A percentile compares a stretch with the other conserved stretches of the same genome.
Conservation (phyloP, 1,140 invertebrate genomes). For the Sitophilus oryzae region DNA sequence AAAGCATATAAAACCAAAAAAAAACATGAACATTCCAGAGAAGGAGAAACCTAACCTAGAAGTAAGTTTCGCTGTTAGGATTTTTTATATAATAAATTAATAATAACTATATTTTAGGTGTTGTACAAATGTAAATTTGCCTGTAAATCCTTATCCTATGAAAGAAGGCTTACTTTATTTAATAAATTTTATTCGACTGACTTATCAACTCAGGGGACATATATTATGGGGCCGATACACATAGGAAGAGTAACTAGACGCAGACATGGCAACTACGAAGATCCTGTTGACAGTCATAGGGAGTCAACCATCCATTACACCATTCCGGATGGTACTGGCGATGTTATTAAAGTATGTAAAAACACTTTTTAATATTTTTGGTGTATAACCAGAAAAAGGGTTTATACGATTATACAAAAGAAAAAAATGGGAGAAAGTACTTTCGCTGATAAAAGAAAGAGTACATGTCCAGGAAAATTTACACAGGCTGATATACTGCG, state of each 20-base stretch:
- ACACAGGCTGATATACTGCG: no score
- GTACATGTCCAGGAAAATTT: no score
- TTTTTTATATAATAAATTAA: not conserved
- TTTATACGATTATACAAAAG: conserved; percentile 4
- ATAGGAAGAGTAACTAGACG: not conserved
- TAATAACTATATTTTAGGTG: not conserved
- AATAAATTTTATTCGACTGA: no score
- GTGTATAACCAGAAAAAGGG: not conserved
- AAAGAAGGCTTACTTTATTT: no score
- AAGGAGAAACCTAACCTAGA: not conserved
- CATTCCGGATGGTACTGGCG: conserved; percentile 3
- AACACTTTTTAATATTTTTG: conserved; percentile 11
- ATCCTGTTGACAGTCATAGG: not conserved
- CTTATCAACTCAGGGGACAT: no score
- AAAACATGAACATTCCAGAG: no score
- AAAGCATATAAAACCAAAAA: no score
- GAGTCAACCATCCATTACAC: not conserved
- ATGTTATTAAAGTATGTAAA: conserved; percentile 6
- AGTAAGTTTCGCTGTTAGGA: not conserved
- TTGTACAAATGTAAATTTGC: conserved; percentile 2
- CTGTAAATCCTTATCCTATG: not conserved
- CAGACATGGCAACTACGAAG: conserved; percentile 2
- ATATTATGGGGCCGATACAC: not conserved
- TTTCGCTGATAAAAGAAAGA: conserved; percentile 4
- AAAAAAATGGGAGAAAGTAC: conserved; percentile 3